These are phyloP conservation scores for Vombatus ursinus DNA, from an alignment of 2,113 vertebrate species.

Conservation along the genomic window DNA sequence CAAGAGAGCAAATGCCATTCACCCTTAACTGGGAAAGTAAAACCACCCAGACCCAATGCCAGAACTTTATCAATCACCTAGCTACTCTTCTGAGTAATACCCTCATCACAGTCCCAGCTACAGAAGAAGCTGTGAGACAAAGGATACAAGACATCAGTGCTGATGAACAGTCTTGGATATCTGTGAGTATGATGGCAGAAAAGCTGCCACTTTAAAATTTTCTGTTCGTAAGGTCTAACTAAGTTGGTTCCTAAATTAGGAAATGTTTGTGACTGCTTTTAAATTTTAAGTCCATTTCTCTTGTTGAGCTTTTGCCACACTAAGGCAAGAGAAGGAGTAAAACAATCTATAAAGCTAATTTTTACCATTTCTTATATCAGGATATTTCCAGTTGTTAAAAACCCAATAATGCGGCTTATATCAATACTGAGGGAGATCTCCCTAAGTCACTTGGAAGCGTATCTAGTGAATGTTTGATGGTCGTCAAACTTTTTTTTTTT, in stretches of 20 bases:
- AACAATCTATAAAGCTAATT: background rate
- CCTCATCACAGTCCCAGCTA: conserved; percentile 24
- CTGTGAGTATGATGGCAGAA: conserved; percentile 48
- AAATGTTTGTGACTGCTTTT: background rate
- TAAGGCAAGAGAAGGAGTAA: background rate
- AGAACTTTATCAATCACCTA: conserved; percentile 64
- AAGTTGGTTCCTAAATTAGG: background rate
- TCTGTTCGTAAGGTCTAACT: background rate
- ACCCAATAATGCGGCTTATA: background rate
- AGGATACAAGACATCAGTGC: conserved; percentile 53
- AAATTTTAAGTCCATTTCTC: conserved; percentile 11
- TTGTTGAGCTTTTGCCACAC: no score
- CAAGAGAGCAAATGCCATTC: conserved; percentile 43
- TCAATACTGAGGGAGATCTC: background rate
- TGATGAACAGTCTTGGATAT: conserved; percentile 67
- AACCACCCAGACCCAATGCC: conserved; percentile 43
- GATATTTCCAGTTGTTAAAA: background rate
- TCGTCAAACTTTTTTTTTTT: background rate
- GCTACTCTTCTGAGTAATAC: conserved; percentile 62
- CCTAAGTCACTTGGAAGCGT: background rate
- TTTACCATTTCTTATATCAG: background rate
- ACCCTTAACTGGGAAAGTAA: conserved; percentile 56
- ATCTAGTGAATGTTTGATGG: background rate
- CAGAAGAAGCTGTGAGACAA: conserved; percentile 60
- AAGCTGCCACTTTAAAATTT: conserved; percentile 13